phyloP scores from a whole-genome alignment of 2,797 vertebrate species.

The Gambelia wislizenii region DNA sequence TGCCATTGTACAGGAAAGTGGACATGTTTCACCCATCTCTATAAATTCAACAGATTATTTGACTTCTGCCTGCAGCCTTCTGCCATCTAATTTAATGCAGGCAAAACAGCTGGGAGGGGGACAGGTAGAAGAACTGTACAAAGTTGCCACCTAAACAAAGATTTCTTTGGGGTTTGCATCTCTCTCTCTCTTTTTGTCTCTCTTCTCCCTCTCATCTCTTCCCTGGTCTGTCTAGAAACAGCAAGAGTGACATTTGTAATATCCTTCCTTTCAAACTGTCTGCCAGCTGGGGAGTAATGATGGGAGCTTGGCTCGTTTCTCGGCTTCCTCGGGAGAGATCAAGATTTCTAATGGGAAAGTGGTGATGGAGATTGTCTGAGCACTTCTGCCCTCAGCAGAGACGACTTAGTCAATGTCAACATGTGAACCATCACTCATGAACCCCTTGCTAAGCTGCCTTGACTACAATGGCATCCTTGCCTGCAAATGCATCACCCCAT shows the following conservation, averaged over 20 bases:
- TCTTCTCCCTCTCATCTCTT: slow-evolving; percentile 49
- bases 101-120: slow-evolving; percentile 49
- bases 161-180: slow-evolving; percentile 18
- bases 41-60: not conserved
- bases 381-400: slow-evolving; percentile 66
- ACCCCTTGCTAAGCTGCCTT: slow-evolving; percentile 55
- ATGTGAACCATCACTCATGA: slow-evolving; percentile 56
- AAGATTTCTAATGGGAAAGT: slow-evolving; percentile 65
- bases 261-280: slow-evolving; percentile 66
- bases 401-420: slow-evolving; percentile 75
- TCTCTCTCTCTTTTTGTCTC: slow-evolving; percentile 27
- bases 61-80: slow-evolving; percentile 3
- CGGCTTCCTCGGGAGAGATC: slow-evolving; percentile 61
- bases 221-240: slow-evolving; percentile 54
- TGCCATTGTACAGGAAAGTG: not conserved
- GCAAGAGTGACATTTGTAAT: slow-evolving; percentile 69
- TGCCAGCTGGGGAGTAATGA: slow-evolving; percentile 64
- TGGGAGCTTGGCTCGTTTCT: slow-evolving; percentile 65
- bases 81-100: slow-evolving; percentile 13
- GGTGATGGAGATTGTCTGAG: slow-evolving; percentile 70
- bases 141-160: slow-evolving; percentile 54
- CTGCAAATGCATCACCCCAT: slow-evolving; percentile 35
- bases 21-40: fast-evolving
- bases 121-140: slow-evolving; percentile 42
- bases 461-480: slow-evolving; percentile 26